Evolutionary conservation across 2,113 vertebrate species (phyloP), one percentile per base, ranked within the genome.

Genomic region (Montifringilla adamsi): DNA sequence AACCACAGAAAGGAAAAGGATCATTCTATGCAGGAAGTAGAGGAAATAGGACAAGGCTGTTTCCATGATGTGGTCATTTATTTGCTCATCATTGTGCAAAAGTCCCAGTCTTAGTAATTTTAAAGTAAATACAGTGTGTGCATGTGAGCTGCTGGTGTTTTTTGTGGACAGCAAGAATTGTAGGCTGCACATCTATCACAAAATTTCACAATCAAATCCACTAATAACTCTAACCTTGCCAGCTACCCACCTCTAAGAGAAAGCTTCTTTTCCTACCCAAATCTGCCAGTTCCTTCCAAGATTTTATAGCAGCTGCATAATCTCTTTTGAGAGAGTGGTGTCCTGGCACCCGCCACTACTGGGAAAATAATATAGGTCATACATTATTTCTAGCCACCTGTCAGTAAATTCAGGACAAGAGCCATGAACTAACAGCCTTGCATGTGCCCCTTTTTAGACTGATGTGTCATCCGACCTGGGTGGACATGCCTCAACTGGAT

Each of bases 331-430:
- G 62, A 74, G 66, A 64, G 56, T 87, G 56, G 28, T 87, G 66
- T 78, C 73, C 73, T 95, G 85, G 74, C 93, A 92, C 52, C 37
- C 4, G 2, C 17, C 66, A 28, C 75, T 94, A 15, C 20, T 86
- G 64, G 75, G 85, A 87, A 89, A 96, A 90, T 90, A 90, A 84
- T 95, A 95, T 47, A 91, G 63, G 55, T 70, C 78, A 62, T 77
- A 63, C 87, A 90, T 90, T 89, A 95, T 92, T 87, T 90, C 83
- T 95, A 78, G 74, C 82, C 95, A 96, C 94, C 91, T 96, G 94
- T 96, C 84, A 84, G 94, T 93, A 93, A 87, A 74, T 83, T 80
- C 69, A 82, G 79, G 72, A 84, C 76, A 69, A 53, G 75, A 92
- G 73, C 82, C 82, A 47, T 84, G 93, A 90, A 78, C 84, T 73